Evolutionary conservation across 1,140 invertebrate species (phyloP).

Genomic region (Drosophila neocordata): DNA sequence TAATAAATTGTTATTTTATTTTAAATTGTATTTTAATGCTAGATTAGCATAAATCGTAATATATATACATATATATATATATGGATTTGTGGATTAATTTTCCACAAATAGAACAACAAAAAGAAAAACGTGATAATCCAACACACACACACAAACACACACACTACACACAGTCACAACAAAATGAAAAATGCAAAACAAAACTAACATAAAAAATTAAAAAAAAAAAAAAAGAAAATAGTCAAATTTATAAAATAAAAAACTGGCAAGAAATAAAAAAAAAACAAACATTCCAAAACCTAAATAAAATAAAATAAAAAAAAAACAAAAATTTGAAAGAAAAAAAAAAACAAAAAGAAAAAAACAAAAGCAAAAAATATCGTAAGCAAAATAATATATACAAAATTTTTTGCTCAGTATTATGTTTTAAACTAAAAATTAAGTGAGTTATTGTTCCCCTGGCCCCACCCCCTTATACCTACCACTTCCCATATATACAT

Average conservation of each 20-base stretch:
- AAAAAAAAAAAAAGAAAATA: constrained; percentile 23
- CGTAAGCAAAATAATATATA: constrained; percentile 68
- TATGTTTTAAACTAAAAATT: constrained; percentile 81
- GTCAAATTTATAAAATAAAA: constrained; percentile 46
- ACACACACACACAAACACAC: constrained; percentile 33
- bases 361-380: constrained; percentile 63
- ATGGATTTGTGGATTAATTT: constrained; percentile 50
- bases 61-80: background rate
- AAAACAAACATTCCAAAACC: constrained; percentile 18
- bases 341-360: constrained; percentile 29
- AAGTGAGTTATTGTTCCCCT: constrained; percentile 75
- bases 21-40: constrained; percentile 67
- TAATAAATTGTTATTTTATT: constrained; percentile 79
- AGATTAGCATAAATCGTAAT: constrained; percentile 43
- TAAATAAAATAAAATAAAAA: constrained; percentile 32
- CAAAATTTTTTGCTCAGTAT: constrained; percentile 82
- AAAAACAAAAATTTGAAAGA: constrained; percentile 12
- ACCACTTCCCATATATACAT: background rate
- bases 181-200: constrained; percentile 31
- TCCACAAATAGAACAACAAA: constrained; percentile 37
- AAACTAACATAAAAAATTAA: constrained; percentile 22
- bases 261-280: constrained; percentile 33
- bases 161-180: constrained; percentile 61
- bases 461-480: background rate
- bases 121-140: constrained; percentile 64